A percentile compares a stretch with the other conserved stretches of the same genome.
Evolutionary conservation across 2,888 invertebrate species (phyloP).

Genomic region (Torymus auratus): DNA sequence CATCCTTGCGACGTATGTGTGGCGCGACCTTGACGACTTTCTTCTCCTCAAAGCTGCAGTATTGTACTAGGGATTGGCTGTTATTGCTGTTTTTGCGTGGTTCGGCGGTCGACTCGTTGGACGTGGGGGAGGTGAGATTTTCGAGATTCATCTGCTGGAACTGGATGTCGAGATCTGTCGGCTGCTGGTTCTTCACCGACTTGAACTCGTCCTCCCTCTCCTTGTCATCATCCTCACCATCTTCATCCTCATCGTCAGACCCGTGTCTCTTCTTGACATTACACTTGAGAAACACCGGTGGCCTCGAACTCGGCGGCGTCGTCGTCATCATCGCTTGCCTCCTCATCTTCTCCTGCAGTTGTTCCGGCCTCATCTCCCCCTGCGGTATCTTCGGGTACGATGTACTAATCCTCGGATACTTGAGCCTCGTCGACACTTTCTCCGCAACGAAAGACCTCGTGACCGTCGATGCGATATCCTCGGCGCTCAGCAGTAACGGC

Average conservation of each 20-base stretch:
- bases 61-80: conserved; percentile 69
- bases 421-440: conserved; percentile 62
- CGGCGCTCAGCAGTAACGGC: conserved; percentile 49
- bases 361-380: conserved; percentile 50
- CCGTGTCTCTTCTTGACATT: conserved; percentile 57
- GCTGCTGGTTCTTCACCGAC: conserved; percentile 27
- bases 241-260: conserved; percentile 34
- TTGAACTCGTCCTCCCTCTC: background rate
- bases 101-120: background rate
- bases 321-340: conserved; percentile 48
- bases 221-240: conserved; percentile 22
- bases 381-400: conserved; percentile 68
- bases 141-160: conserved; percentile 67
- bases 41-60: conserved; percentile 73
- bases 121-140: conserved; percentile 55
- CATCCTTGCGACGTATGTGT: conserved; percentile 77
- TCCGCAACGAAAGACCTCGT: conserved; percentile 17
- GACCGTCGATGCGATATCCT: conserved; percentile 8
- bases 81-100: conserved; percentile 50
- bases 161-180: conserved; percentile 73
- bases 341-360: conserved; percentile 54
- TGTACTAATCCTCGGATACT: conserved; percentile 69
- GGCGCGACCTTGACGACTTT: conserved; percentile 73
- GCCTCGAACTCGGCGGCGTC: conserved; percentile 65
- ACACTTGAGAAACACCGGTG: conserved; percentile 71